These are phyloP conservation scores for Pheosia gnoma DNA, from an alignment of 2,888 invertebrate genomes.

Conservation along the genomic window DNA sequence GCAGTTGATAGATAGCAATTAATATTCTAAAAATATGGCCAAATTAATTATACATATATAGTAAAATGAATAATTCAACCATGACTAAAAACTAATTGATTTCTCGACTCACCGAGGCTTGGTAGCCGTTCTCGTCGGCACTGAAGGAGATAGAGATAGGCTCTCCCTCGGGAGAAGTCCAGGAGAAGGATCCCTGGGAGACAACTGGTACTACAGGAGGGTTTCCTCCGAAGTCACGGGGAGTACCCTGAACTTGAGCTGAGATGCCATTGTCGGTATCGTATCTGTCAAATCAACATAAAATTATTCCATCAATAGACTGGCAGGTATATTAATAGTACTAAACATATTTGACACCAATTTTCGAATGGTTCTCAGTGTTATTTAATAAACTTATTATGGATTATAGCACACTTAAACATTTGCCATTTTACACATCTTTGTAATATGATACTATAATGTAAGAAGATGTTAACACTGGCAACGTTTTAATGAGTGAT, in stretches of 20 bases:
- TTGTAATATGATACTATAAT: too few relatives aligned
- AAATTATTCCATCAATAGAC: conserved; percentile 6
- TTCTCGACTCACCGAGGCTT: conserved; percentile 75
- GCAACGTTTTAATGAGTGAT: too few relatives aligned
- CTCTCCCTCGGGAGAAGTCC: conserved; percentile 86
- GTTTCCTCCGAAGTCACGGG: conserved; percentile 78
- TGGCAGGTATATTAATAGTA: too few relatives aligned
- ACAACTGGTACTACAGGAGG: conserved; percentile 65
- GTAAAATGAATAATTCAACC: not conserved
- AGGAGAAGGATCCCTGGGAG: conserved; percentile 80
- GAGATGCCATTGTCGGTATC: conserved; percentile 87
- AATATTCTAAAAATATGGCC: conserved; percentile 4
- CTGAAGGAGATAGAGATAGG: conserved; percentile 83
- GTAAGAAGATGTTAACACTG: too few relatives aligned
- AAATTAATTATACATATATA: not conserved
- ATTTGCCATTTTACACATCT: too few relatives aligned
- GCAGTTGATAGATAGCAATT: conserved; percentile 3
- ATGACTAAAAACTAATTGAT: not conserved
- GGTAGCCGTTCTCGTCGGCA: conserved; percentile 89
- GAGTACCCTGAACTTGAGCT: conserved; percentile 83
- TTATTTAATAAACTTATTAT: too few relatives aligned
- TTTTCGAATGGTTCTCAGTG: too few relatives aligned
- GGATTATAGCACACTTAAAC: too few relatives aligned
- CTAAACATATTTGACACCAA: too few relatives aligned
- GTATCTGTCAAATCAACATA: conserved; percentile 60